Percentiles rank a stretch among this genome's conserved stretches.
Conservation (phyloP, 1,140 invertebrate genomes). For the Penaeus vannamei region DNA sequence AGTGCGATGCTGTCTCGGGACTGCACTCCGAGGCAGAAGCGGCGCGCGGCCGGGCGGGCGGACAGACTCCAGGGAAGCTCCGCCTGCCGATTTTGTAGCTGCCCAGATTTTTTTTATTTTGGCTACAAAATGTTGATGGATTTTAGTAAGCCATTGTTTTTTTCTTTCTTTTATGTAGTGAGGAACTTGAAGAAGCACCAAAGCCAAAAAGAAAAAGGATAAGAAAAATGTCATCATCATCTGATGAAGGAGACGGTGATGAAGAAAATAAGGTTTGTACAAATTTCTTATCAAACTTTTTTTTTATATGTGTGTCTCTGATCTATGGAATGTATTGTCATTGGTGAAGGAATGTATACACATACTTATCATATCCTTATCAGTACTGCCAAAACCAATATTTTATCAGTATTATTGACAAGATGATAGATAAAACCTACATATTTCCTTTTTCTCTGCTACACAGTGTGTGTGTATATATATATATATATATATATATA, state of each 20-base stretch:
- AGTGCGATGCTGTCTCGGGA: no score
- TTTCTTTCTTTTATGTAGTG: slow-evolving; percentile 17
- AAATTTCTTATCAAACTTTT: slow-evolving; percentile 16
- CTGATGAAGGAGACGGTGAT: slow-evolving; percentile 57
- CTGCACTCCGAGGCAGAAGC: no score
- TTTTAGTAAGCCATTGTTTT: neutral
- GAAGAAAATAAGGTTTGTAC: slow-evolving; percentile 62
- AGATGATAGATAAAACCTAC: neutral
- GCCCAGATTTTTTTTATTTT: no score
- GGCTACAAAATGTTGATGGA: no score
- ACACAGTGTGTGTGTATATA: no score
- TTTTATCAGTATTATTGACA: neutral
- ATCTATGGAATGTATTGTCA: no score
- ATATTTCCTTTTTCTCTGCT: neutral
- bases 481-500: no score
- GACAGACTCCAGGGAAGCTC: no score
- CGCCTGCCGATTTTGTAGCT: no score
- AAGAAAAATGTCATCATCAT: slow-evolving; percentile 63
- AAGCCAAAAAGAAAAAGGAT: slow-evolving; percentile 51
- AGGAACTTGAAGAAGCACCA: slow-evolving; percentile 43
- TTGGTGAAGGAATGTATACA: no score
- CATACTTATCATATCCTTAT: neutral
- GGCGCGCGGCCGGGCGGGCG: no score
- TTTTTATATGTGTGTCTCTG: neutral
- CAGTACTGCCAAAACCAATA: neutral